Evolutionary conservation across 2,113 vertebrate genomes (phyloP).

Genomic region (Halichoeres trimaculatus): DNA sequence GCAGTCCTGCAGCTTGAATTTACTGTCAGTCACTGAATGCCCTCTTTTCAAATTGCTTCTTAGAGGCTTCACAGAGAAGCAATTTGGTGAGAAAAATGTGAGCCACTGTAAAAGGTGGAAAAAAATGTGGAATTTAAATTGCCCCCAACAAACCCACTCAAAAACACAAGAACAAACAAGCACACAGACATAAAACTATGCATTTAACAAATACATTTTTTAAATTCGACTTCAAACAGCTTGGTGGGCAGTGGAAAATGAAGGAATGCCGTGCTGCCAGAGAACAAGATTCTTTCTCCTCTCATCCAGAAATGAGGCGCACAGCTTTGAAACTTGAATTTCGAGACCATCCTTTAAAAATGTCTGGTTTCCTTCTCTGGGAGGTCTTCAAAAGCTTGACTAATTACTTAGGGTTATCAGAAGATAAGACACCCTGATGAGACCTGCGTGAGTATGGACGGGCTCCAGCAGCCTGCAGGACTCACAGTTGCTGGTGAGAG

Average conservation of each 20-base stretch:
- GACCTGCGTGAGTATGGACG: neutral
- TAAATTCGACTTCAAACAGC: conserved; percentile 41
- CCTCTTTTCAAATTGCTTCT: conserved; percentile 62
- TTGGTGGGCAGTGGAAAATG: conserved; percentile 28
- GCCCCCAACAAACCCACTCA: neutral
- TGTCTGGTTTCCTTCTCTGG: conserved; percentile 18
- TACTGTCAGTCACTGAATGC: conserved; percentile 63
- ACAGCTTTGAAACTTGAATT: conserved; percentile 16
- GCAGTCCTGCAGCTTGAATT: conserved; percentile 49
- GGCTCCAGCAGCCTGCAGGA: conserved; percentile 15
- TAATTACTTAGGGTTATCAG: conserved; percentile 38
- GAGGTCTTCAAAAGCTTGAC: conserved; percentile 37
- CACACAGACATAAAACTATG: neutral
- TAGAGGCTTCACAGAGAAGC: conserved; percentile 57
- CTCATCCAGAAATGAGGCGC: conserved; percentile 19
- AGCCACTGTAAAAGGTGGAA: conserved; percentile 43
- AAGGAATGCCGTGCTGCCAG: conserved; percentile 4
- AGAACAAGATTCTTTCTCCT: conserved; percentile 5
- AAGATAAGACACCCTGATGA: conserved; percentile 11
- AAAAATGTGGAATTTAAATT: conserved; percentile 40
- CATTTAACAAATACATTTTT: conserved; percentile 27
- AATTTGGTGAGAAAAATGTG: conserved; percentile 57
- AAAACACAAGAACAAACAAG: too few species aligned
- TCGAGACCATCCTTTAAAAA: neutral
- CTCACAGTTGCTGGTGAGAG: conserved; percentile 2